Percentiles rank a stretch among this genome's conserved stretches.
phyloP scores from a whole-genome alignment of 2,888 invertebrate genomes.

The Drosophila setosimentum region DNA sequence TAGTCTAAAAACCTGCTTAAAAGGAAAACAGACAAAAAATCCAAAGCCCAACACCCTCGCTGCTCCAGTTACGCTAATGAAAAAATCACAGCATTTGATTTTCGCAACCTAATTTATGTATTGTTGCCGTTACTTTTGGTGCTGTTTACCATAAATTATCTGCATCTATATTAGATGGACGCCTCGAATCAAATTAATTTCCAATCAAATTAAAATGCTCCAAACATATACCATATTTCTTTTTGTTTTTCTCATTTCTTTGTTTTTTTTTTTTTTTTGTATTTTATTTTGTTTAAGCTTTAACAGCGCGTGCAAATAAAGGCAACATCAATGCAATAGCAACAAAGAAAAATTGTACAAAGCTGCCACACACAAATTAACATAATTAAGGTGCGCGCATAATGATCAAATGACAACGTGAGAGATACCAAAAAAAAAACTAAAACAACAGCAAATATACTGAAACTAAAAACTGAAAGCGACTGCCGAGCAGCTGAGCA shows the following conservation, averaged over 20 bases:
- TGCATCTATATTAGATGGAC: slow-evolving; percentile 25
- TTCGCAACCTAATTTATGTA: slow-evolving; percentile 68
- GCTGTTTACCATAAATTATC: slow-evolving; percentile 36
- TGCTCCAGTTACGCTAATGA: slow-evolving; percentile 34
- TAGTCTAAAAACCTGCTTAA: not conserved
- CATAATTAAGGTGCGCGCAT: slow-evolving; percentile 71
- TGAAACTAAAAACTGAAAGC: slow-evolving; percentile 32
- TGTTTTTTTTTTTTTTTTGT: not conserved
- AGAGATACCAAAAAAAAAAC: slow-evolving; percentile 30
- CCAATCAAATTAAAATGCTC: slow-evolving; percentile 58
- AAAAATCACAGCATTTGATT: slow-evolving; percentile 22
- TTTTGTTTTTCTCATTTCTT: slow-evolving; percentile 25
- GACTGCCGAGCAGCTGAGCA: slow-evolving; percentile 26
- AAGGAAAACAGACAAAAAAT: not conserved
- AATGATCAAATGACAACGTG: slow-evolving; percentile 63
- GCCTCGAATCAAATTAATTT: slow-evolving; percentile 66
- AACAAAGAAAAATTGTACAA: slow-evolving; percentile 34
- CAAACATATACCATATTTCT: slow-evolving; percentile 13
- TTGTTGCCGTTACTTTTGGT: slow-evolving; percentile 42
- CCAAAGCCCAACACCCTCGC: slow-evolving; percentile 11
- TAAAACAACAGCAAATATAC: not conserved
- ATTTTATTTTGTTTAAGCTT: slow-evolving; percentile 22
- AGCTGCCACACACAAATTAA: slow-evolving; percentile 56
- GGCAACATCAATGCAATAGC: slow-evolving; percentile 5
- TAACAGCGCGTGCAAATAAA: slow-evolving; percentile 51